Evolutionary conservation across 2,888 invertebrate genomes (phyloP).

Genomic region (Didymodactylos carnosus): DNA sequence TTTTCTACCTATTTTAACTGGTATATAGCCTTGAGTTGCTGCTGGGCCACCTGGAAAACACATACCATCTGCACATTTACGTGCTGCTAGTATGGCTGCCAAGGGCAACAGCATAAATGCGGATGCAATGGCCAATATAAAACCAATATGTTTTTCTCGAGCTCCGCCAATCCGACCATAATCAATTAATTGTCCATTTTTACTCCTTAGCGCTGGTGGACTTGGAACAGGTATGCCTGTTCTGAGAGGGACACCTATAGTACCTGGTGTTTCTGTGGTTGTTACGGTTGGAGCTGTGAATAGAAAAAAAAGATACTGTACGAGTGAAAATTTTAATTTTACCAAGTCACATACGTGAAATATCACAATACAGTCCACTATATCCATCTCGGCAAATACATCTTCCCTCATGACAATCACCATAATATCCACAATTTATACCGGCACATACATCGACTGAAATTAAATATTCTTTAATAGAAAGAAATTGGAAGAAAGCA

Average conservation of each 20-base stretch:
- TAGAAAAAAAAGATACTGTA: too few relatives aligned
- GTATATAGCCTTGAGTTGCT: neutral
- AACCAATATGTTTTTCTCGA: slow-evolving; percentile 1
- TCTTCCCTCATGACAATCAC: neutral
- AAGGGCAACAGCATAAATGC: slow-evolving; percentile 1
- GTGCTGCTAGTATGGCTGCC: slow-evolving; percentile 9
- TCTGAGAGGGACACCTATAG: too few relatives aligned
- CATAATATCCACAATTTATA: neutral
- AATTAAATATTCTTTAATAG: neutral
- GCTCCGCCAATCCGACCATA: neutral
- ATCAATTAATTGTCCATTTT: neutral
- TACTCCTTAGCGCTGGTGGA: neutral
- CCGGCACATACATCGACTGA: neutral
- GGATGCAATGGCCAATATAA: slow-evolving; percentile 8
- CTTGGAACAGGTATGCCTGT: too few relatives aligned
- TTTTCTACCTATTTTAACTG: neutral
- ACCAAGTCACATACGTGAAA: neutral
- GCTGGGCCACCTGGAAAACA: slow-evolving; percentile 8
- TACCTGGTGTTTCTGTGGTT: too few relatives aligned
- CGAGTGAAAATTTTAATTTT: too few relatives aligned
- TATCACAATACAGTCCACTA: neutral
- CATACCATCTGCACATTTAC: slow-evolving; percentile 10
- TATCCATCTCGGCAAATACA: neutral
- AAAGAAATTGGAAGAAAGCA: too few relatives aligned
- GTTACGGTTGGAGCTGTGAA: neutral